Percentiles rank a stretch among this genome's conserved stretches.
phyloP scores from a whole-genome alignment of 2,888 invertebrate genomes.

The Xanthia togata region DNA sequence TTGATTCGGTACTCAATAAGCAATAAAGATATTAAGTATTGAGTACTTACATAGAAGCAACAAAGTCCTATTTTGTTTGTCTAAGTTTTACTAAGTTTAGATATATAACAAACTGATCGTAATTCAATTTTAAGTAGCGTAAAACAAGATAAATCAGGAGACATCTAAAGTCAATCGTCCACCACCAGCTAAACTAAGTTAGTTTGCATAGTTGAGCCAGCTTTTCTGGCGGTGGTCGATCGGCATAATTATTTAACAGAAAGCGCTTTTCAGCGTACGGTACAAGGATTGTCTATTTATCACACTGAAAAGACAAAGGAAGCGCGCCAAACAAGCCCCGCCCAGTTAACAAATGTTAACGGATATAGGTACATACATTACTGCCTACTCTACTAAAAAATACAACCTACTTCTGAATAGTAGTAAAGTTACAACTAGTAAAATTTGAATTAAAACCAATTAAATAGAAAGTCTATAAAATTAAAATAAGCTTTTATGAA shows the following conservation, averaged over 20 bases:
- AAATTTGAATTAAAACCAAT: constrained; percentile 32
- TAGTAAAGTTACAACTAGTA: constrained; percentile 17
- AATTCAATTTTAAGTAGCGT: background rate
- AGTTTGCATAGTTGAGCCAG: too few relatives aligned
- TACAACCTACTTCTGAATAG: background rate
- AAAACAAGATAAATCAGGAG: constrained; percentile 20
- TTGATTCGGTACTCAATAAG: background rate
- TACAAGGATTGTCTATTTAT: constrained; percentile 34
- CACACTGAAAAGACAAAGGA: constrained; percentile 53
- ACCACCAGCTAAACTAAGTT: too few relatives aligned
- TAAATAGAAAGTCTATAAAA: constrained; percentile 45
- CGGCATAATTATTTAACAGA: constrained; percentile 14
- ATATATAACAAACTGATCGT: background rate
- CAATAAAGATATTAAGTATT: too few relatives aligned
- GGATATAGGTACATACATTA: constrained; percentile 9
- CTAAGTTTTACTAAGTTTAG: background rate
- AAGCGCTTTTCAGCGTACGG: constrained; percentile 29
- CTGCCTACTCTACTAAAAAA: background rate
- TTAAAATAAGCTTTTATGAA: constrained; percentile 43
- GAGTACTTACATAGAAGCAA: background rate
- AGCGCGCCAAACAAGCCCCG: constrained; percentile 43
- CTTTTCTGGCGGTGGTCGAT: too few relatives aligned
- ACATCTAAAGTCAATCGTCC: too few relatives aligned
- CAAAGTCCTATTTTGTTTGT: background rate
- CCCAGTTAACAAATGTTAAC: constrained; percentile 29